Evolutionary conservation across 2,797 vertebrate species (phyloP).

Genomic region (Sebastes nivosus): DNA sequence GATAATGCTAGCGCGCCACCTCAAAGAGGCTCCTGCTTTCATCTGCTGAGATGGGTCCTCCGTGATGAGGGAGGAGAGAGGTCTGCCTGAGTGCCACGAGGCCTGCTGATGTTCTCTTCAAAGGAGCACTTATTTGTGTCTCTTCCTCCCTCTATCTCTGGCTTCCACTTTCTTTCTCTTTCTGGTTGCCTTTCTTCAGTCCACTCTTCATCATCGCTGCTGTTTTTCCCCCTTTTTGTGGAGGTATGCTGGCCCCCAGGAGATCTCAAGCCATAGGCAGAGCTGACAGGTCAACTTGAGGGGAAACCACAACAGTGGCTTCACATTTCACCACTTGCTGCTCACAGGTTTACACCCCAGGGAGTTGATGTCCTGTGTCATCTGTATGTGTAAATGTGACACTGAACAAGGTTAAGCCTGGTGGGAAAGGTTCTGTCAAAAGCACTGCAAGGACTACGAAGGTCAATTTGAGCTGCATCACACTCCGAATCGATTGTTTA

Average conservation of each 20-base stretch:
- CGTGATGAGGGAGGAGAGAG: slow-evolving; percentile 48
- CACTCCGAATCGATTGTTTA: slow-evolving; percentile 5
- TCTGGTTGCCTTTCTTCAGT: slow-evolving; percentile 17
- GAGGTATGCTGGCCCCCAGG: slow-evolving; percentile 28
- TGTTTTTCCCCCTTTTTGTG: slow-evolving; percentile 26
- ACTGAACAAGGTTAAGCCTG: slow-evolving; percentile 1
- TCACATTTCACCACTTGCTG: slow-evolving; percentile 38
- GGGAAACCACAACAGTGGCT: slow-evolving; percentile 33
- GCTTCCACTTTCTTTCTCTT: slow-evolving; percentile 30
- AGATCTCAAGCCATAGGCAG: slow-evolving; percentile 25
- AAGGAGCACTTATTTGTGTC: slow-evolving; percentile 59
- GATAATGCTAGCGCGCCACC: slow-evolving; percentile 74
- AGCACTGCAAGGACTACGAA: slow-evolving; percentile 16
- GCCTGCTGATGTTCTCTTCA: slow-evolving; percentile 72
- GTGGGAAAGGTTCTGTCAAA: slow-evolving; percentile 23
- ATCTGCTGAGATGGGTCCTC: slow-evolving; percentile 74
- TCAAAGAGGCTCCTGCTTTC: slow-evolving; percentile 78
- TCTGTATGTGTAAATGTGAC: slow-evolving; percentile 35
- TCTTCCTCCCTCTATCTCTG: slow-evolving; percentile 27
- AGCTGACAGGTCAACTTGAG: slow-evolving; percentile 55
- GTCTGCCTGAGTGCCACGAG: slow-evolving; percentile 56
- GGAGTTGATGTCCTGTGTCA: slow-evolving; percentile 22
- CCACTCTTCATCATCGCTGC: slow-evolving; percentile 16
- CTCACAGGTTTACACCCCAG: slow-evolving; percentile 41
- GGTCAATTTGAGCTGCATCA: not conserved